These are phyloP conservation scores for Sorex maritimensis DNA, from an alignment of 2,797 vertebrate species.

Conservation along the genomic window DNA sequence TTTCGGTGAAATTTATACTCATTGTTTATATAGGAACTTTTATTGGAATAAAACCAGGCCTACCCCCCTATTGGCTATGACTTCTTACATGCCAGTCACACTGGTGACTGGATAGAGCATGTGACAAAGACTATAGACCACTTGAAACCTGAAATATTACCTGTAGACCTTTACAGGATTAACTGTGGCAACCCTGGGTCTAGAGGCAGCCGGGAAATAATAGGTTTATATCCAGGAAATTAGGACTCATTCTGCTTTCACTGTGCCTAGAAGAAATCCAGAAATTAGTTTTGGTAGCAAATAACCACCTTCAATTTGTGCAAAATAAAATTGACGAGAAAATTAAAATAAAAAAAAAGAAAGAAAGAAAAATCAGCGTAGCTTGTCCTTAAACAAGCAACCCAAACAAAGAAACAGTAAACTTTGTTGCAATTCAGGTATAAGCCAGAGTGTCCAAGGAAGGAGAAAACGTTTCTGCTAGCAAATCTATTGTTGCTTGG, in stretches of 20 bases:
- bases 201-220: neutral
- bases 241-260: neutral
- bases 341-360: neutral
- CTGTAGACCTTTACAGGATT: neutral
- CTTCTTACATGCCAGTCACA: neutral
- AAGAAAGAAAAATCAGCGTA: neutral
- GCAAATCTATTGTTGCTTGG: neutral
- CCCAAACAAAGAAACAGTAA: neutral
- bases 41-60: neutral
- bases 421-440: neutral
- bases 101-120: neutral
- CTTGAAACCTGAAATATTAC: neutral
- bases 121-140: neutral
- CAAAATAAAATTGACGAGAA: constrained; percentile 15
- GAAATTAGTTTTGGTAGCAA: neutral
- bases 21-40: neutral
- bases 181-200: neutral
- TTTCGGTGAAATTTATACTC: neutral
- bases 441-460: neutral
- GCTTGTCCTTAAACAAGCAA: constrained; percentile 32
- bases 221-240: neutral
- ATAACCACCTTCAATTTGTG: neutral
- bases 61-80: neutral
- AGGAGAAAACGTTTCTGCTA: neutral
- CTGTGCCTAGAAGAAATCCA: constrained; percentile 21